These are phyloP conservation scores for Procambarus virginalis DNA, from an alignment of 1,140 invertebrate species.

Conservation along the genomic window DNA sequence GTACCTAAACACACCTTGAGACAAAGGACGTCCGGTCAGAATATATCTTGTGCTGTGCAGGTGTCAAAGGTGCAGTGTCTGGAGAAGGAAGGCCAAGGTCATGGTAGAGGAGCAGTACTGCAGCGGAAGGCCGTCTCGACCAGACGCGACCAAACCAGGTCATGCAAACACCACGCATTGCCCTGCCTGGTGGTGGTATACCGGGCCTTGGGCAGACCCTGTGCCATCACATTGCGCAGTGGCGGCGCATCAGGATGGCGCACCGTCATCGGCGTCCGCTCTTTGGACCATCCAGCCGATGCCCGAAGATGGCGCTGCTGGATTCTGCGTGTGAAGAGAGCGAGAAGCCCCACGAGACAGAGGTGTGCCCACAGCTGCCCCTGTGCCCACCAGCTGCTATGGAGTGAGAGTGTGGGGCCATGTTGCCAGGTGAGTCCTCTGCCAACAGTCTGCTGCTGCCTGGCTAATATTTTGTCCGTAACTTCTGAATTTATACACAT, in stretches of 20 bases:
- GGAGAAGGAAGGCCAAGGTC: conserved; percentile 80
- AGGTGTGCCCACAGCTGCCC: conserved; percentile 79
- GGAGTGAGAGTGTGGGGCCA: conserved; percentile 72
- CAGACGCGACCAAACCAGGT: conserved; percentile 78
- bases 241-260: conserved; percentile 79
- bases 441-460: not conserved
- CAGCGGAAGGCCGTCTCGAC: conserved; percentile 77
- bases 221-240: conserved; percentile 83
- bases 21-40: too few relatives aligned
- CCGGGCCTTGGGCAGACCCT: conserved; percentile 87
- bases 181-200: conserved; percentile 80
- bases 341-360: conserved; percentile 79
- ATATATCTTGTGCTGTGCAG: conserved; percentile 69
- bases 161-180: conserved; percentile 83
- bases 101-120: conserved; percentile 81
- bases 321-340: conserved; percentile 80
- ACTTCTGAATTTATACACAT: too few relatives aligned
- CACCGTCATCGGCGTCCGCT: conserved; percentile 83
- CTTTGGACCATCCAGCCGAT: conserved; percentile 78
- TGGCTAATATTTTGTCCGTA: too few relatives aligned
- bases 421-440: conserved; percentile 74
- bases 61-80: conserved; percentile 80
- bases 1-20: too few relatives aligned
- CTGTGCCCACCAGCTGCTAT: conserved; percentile 76
- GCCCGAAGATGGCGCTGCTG: conserved; percentile 81